phyloP scores from a whole-genome alignment of 2,797 vertebrate species.

The Cyclopterus lumpus region DNA sequence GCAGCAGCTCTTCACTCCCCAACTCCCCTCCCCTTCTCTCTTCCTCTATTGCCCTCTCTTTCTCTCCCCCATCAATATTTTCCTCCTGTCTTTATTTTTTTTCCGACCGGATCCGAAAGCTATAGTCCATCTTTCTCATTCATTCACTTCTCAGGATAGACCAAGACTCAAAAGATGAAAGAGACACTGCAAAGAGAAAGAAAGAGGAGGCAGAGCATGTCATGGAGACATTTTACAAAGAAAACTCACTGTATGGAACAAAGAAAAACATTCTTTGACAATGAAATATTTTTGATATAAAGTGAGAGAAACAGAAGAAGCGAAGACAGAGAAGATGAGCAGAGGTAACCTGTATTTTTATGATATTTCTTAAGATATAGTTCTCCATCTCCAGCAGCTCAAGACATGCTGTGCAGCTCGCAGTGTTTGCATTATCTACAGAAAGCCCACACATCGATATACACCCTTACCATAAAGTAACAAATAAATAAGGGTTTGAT shows the following conservation, averaged over 20 bases:
- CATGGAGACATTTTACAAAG: slow-evolving; percentile 23
- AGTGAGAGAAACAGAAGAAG: slow-evolving; percentile 35
- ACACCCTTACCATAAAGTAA: background rate
- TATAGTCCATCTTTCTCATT: slow-evolving; percentile 63
- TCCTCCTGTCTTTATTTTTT: slow-evolving; percentile 59
- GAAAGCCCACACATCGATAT: background rate
- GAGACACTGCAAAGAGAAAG: slow-evolving; percentile 39
- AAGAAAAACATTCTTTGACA: slow-evolving; percentile 23
- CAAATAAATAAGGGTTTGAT: background rate
- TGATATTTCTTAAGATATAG: slow-evolving; percentile 36
- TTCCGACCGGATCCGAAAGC: slow-evolving; percentile 63
- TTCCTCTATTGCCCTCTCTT: background rate
- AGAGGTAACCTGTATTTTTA: slow-evolving; percentile 40
- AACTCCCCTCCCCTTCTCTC: slow-evolving; percentile 37
- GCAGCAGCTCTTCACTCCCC: slow-evolving; percentile 73
- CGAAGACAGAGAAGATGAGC: slow-evolving; percentile 32
- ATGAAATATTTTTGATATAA: slow-evolving; percentile 23
- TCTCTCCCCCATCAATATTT: slow-evolving; percentile 35
- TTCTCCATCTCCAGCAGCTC: slow-evolving; percentile 32
- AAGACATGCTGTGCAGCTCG: slow-evolving; percentile 11
- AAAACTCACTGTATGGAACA: background rate
- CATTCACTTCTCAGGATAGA: slow-evolving; percentile 49
- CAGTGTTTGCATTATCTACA: slow-evolving; percentile 24
- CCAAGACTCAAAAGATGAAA: slow-evolving; percentile 58
- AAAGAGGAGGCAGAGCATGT: slow-evolving; percentile 29